Evolutionary conservation across 1,140 invertebrate species (phyloP).

Genomic region (Campoletis sonorensis): DNA sequence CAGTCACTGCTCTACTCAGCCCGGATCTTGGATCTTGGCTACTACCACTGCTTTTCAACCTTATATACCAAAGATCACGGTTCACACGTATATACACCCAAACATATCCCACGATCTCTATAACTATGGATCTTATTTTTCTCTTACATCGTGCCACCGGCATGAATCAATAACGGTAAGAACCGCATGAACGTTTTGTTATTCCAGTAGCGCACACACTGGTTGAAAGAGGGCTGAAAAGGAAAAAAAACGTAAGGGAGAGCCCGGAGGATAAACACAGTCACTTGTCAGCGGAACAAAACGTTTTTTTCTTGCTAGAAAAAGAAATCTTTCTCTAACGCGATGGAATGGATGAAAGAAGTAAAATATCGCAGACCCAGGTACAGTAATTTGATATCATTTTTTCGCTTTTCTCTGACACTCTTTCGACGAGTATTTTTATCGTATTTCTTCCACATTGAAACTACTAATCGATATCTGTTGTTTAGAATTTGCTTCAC

Average conservation of each 20-base stretch:
- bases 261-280: slow-evolving; percentile 23
- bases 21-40: background rate
- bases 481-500: slow-evolving; percentile 10
- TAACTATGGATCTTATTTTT: slow-evolving; percentile 19
- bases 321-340: slow-evolving; percentile 26
- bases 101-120: background rate
- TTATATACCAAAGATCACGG: background rate
- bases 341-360: background rate
- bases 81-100: background rate
- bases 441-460: background rate
- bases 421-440: background rate
- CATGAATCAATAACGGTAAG: slow-evolving; percentile 41
- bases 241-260: background rate
- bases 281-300: slow-evolving; percentile 39
- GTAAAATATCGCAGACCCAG: background rate
- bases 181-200: slow-evolving; percentile 39
- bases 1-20: slow-evolving; percentile 29
- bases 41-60: background rate
- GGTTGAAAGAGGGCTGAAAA: background rate
- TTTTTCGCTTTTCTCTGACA: slow-evolving; percentile 2
- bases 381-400: slow-evolving; percentile 10
- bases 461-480: background rate
- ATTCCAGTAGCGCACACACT: slow-evolving; percentile 25
- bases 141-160: background rate
- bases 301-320: background rate